Evolutionary conservation across 2,797 vertebrate genomes (phyloP).

Genomic region (Microctenopoma steveboyesi): DNA sequence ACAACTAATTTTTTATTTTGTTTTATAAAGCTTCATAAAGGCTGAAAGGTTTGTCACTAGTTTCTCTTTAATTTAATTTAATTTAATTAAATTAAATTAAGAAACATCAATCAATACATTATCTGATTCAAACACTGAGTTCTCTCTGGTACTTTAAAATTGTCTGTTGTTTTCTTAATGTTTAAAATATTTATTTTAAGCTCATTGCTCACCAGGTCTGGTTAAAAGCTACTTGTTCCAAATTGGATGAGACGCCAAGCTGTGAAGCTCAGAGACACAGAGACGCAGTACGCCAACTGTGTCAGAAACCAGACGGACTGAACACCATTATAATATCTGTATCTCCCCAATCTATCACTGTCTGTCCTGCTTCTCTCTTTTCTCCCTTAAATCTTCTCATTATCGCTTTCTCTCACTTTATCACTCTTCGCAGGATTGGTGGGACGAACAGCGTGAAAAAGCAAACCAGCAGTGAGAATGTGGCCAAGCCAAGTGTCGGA

Average conservation of each 20-base stretch:
- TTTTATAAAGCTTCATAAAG: too few species aligned
- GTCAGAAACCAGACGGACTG: constrained; percentile 46
- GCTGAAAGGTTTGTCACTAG: background rate
- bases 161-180: constrained; percentile 11
- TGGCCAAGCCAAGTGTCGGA: constrained; percentile 44
- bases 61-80: background rate
- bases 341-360: constrained; percentile 10
- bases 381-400: constrained; percentile 16
- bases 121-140: background rate
- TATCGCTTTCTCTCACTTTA: constrained; percentile 24
- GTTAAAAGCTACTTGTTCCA: constrained; percentile 32
- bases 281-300: constrained; percentile 35
- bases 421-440: constrained; percentile 27
- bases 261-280: constrained; percentile 49
- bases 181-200: constrained; percentile 17
- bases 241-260: constrained; percentile 48
- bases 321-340: constrained; percentile 13
- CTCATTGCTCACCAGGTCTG: constrained; percentile 7
- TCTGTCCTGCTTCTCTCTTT: constrained; percentile 5
- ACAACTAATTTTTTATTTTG: too few species aligned
- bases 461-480: constrained; percentile 39
- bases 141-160: constrained; percentile 6
- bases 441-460: constrained; percentile 35
- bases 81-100: background rate
- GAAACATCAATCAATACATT: constrained; percentile 25